phyloP scores from a whole-genome alignment of 2,113 vertebrate species.

The Seriola quinqueradiata region DNA sequence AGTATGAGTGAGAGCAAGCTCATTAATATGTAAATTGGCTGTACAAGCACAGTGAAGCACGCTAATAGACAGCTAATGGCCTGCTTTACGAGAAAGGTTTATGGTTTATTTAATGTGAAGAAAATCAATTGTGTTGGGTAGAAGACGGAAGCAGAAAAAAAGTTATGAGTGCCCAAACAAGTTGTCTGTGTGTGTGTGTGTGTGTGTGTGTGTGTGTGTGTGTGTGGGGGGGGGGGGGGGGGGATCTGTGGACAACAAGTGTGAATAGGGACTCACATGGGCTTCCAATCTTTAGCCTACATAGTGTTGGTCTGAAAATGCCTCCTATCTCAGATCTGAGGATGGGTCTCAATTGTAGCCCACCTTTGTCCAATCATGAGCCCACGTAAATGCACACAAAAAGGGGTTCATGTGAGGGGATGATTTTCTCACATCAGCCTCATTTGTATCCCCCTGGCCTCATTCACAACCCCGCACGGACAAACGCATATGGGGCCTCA shows the following conservation, averaged over 20 bases:
- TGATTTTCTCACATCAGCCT: neutral
- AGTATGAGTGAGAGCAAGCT: conserved; percentile 41
- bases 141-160: conserved; percentile 57
- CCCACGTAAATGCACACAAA: conserved; percentile 7
- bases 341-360: neutral
- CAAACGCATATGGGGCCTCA: conserved; percentile 3
- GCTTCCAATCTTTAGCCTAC: neutral
- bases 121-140: conserved; percentile 70
- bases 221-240: too few species aligned
- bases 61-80: conserved; percentile 78
- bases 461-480: conserved; percentile 29
- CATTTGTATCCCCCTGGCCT: conserved; percentile 22
- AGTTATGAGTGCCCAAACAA: conserved; percentile 7
- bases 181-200: too few species aligned
- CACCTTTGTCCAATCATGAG: neutral
- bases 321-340: neutral
- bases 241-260: neutral
- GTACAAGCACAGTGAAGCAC: conserved; percentile 58
- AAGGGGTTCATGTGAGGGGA: conserved; percentile 1
- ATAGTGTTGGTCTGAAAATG: neutral
- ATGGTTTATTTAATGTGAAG: conserved; percentile 67
- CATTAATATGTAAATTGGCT: conserved; percentile 82
- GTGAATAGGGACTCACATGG: neutral
- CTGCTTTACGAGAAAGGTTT: conserved; percentile 76
- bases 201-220: too few species aligned